Evolutionary conservation across 2,888 invertebrate genomes (phyloP).

Genomic region (Caradrina clavipalpis): DNA sequence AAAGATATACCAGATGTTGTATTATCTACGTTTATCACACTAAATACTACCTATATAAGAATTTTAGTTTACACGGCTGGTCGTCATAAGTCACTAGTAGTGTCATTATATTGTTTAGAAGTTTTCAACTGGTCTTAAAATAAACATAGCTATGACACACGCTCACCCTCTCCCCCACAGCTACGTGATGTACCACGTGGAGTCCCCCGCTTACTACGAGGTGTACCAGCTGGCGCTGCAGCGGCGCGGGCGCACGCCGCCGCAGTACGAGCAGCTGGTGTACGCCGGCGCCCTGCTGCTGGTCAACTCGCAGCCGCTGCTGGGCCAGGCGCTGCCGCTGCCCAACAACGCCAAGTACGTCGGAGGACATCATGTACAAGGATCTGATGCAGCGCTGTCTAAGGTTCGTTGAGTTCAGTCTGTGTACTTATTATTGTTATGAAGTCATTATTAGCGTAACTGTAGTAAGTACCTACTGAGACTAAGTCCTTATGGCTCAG

Average conservation of each 20-base stretch:
- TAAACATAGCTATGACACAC: too few species aligned
- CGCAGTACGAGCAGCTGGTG: conserved; percentile 70
- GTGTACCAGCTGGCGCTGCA: conserved; percentile 68
- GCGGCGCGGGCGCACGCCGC: conserved; percentile 66
- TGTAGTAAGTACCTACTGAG: too few species aligned
- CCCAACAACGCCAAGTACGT: conserved; percentile 74
- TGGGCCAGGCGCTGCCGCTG: conserved; percentile 72
- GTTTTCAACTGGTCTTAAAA: neutral
- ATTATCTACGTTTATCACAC: too few species aligned
- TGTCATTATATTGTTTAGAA: too few species aligned
- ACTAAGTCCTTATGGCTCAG: too few species aligned
- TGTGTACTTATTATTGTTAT: neutral
- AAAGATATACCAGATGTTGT: neutral
- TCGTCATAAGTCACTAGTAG: too few species aligned
- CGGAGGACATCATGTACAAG: conserved; percentile 77
- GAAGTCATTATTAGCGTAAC: too few species aligned
- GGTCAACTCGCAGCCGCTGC: conserved; percentile 74
- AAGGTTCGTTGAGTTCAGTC: conserved; percentile 62
- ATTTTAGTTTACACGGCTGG: too few species aligned
- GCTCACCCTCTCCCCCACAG: conserved; percentile 50
- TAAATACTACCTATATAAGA: too few species aligned
- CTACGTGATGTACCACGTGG: conserved; percentile 71
- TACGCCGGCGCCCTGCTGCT: conserved; percentile 74
- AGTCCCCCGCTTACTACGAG: conserved; percentile 71
- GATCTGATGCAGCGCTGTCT: conserved; percentile 61